Base-by-base conservation (phyloP, 2,113 vertebrate genomes). In the Brienomyrus brachyistius region DNA sequence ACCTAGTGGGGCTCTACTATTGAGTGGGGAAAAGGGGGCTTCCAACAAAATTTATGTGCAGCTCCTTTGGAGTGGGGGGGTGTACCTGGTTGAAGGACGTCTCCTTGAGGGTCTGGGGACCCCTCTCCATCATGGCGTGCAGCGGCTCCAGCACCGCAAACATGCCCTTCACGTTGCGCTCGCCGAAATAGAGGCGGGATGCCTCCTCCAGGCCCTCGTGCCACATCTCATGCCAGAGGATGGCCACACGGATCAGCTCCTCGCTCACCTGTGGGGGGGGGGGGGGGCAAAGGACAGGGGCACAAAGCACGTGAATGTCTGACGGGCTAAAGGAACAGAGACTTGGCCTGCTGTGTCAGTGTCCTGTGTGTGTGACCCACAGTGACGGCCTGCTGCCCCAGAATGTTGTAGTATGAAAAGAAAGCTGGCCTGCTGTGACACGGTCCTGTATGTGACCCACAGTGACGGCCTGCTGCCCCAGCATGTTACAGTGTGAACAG, bases 161-260 rank as follows among this genome's bases (percentile, higher is more conserved):
- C 98, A 99, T 99, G 90, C 98, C 98, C 92, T 99, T 99, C 45
- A 99, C 98, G 0, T 99, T 99, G 90, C 98, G 96, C 92, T 99
- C 98, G 5, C 98, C 98, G 2, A 99, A 99, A 92, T 99, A 99
- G 0, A 99, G 96, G 8, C 98, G 97, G 0, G 98, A 99, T 0
- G 98, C 98, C 91, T 99, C 98, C 90, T 99, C 98, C 91, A 99
- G 92, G 13, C 98, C 98, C 91, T 99, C 98, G 0, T 99, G 98
- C 98, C 98, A 99, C 98, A 99, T 99, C 95, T 99, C 98, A 0
- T 99, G 98, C 98, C 98, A 99, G 0, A 99, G 94, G 92, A 99
- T 99, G 92, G 98, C 98, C 89, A 99, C 98, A 1, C 98, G 96
- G 92, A 99, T 99, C 51, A 99, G 97, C 92, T 99, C 98, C 92